phyloP scores from a whole-genome alignment of 2,888 invertebrate genomes.

The Serrognathus titanus region DNA sequence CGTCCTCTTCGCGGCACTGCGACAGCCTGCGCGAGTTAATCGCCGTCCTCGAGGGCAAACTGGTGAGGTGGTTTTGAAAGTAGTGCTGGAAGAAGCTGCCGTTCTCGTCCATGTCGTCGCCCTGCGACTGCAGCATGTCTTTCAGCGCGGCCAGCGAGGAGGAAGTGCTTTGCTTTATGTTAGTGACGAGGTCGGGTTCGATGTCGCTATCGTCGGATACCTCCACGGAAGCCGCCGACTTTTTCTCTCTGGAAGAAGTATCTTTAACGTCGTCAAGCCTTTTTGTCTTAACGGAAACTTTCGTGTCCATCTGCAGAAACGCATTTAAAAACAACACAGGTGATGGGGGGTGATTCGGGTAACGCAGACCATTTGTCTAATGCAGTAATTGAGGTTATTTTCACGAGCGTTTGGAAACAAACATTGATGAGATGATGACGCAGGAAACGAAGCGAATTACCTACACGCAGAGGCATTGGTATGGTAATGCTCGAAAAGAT shows the following conservation, averaged over 20 bases:
- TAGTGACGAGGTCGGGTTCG: conserved; percentile 61
- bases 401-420: no score
- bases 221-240: conserved; percentile 8
- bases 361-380: conserved; percentile 1
- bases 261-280: conserved; percentile 10
- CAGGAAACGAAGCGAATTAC: no score
- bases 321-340: no score
- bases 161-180: conserved; percentile 69
- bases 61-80: conserved; percentile 70
- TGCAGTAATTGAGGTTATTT: no score
- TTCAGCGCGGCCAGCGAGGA: conserved; percentile 65
- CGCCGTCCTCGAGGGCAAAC: conserved; percentile 61
- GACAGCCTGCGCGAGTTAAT: conserved; percentile 67
- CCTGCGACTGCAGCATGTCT: conserved; percentile 62
- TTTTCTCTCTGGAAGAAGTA: conserved; percentile 16
- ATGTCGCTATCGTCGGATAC: conserved; percentile 54
- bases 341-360: no score
- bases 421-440: no score
- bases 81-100: conserved; percentile 69
- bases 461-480: no score
- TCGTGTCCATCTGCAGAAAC: conserved; percentile 28
- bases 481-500: no score
- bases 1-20: conserved; percentile 82
- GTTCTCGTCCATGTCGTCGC: conserved; percentile 52
- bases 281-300: conserved; percentile 25